Evolutionary conservation across 2,797 vertebrate genomes (phyloP).

Genomic region (Tenualosa thibaudeaui): DNA sequence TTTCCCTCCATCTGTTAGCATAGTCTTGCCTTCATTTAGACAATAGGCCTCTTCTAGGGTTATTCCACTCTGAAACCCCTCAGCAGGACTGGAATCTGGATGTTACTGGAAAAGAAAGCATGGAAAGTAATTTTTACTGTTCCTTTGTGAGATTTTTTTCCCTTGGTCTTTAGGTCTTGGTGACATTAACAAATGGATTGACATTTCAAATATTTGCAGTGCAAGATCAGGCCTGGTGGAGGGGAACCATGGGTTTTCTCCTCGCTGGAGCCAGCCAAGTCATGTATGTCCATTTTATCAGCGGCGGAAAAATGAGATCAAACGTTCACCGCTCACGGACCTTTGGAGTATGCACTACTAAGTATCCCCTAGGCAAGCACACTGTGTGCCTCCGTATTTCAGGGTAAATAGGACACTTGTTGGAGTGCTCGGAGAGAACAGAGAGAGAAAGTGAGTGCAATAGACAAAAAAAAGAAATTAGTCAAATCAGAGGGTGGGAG

Average conservation of each 20-base stretch:
- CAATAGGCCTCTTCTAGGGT: conserved; percentile 46
- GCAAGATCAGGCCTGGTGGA: not conserved
- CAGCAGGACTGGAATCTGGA: not conserved
- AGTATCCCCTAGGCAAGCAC: not conserved
- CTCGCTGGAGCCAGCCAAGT: conserved; percentile 62
- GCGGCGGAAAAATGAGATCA: conserved; percentile 76
- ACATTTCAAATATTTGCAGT: conserved; percentile 45
- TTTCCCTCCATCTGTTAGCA: conserved; percentile 41
- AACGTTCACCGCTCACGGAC: conserved; percentile 71
- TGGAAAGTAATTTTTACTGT: not conserved
- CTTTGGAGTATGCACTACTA: conserved; percentile 61
- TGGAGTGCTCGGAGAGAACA: not conserved
- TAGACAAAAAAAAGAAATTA: not conserved
- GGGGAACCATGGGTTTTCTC: not conserved
- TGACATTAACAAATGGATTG: conserved; percentile 61
- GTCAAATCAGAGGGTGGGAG: not conserved
- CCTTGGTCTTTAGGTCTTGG: conserved; percentile 75
- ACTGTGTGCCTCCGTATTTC: conserved; percentile 6
- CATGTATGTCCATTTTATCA: conserved; percentile 86
- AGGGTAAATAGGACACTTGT: conserved; percentile 5
- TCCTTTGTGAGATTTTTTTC: not conserved
- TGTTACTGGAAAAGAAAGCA: not conserved
- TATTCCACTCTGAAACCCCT: conserved; percentile 64
- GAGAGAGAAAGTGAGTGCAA: not conserved
- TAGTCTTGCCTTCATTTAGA: conserved; percentile 47